Evolutionary conservation across 2,888 invertebrate species (phyloP).

Genomic region (Cosmia pyralina): DNA sequence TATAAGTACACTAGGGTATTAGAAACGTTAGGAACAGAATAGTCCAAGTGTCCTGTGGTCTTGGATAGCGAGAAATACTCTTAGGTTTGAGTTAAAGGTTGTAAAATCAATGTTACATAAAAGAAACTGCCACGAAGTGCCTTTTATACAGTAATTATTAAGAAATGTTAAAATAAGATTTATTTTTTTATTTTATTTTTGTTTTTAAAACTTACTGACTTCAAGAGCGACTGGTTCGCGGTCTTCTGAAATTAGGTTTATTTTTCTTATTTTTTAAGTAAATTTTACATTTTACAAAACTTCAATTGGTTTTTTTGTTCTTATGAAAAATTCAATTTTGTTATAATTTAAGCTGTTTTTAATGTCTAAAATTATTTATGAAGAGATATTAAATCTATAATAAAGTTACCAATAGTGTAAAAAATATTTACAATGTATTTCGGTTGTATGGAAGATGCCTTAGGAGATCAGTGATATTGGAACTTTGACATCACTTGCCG

Average conservation of each 20-base stretch:
- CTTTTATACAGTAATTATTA: slow-evolving; percentile 84
- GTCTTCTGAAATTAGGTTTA: slow-evolving; percentile 75
- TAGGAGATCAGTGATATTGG: slow-evolving; percentile 67
- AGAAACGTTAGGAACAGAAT: slow-evolving; percentile 73
- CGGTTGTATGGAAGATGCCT: slow-evolving; percentile 64
- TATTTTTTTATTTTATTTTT: slow-evolving; percentile 67
- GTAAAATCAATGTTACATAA: slow-evolving; percentile 80
- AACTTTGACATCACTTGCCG: slow-evolving; percentile 82
- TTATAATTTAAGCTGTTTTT: slow-evolving; percentile 82
- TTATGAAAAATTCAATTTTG: slow-evolving; percentile 68
- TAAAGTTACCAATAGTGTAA: slow-evolving; percentile 89
- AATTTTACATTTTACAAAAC: slow-evolving; percentile 62
- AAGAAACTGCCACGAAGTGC: slow-evolving; percentile 89
- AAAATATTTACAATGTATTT: slow-evolving; percentile 70
- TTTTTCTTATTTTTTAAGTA: slow-evolving; percentile 67
- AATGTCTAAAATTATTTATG: slow-evolving; percentile 86
- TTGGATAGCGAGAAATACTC: slow-evolving; percentile 82
- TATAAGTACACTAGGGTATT: slow-evolving; percentile 85
- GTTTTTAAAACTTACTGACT: slow-evolving; percentile 62
- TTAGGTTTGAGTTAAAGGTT: slow-evolving; percentile 82
- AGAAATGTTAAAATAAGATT: slow-evolving; percentile 72
- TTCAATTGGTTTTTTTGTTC: slow-evolving; percentile 67
- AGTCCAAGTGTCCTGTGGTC: slow-evolving; percentile 61
- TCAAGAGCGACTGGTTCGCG: slow-evolving; percentile 86
- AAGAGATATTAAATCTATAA: slow-evolving; percentile 84